A percentile compares a stretch with the other conserved stretches of the same genome.
These are phyloP conservation scores for Spheniscus mendiculus DNA, from an alignment of 2,113 vertebrate genomes.

Conservation along the genomic window DNA sequence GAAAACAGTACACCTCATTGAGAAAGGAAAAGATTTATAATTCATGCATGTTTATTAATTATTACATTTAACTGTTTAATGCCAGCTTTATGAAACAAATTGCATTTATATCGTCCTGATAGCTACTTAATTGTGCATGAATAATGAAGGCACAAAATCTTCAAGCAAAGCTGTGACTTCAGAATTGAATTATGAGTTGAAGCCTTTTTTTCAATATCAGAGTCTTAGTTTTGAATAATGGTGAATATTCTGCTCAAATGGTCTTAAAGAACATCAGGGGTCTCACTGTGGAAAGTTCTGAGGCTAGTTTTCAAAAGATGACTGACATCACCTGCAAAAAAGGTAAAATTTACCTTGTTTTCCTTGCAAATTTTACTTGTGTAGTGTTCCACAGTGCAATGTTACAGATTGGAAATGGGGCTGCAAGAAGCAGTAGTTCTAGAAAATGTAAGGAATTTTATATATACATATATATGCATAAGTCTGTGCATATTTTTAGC, in stretches of 20 bases:
- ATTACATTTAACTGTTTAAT: conserved; percentile 5
- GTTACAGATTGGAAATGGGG: neutral
- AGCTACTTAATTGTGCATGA: neutral
- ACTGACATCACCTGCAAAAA: neutral
- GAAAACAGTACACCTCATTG: neutral
- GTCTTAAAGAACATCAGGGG: neutral
- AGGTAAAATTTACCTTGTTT: neutral
- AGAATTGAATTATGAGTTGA: neutral
- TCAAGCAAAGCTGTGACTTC: neutral
- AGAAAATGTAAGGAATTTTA: neutral
- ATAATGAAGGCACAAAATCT: neutral
- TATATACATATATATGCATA: too few relatives aligned
- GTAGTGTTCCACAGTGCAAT: accelerated
- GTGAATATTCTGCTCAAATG: neutral
- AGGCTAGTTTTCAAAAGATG: neutral
- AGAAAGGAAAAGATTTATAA: neutral
- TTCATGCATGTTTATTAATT: neutral
- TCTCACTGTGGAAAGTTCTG: neutral
- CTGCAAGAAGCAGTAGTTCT: neutral
- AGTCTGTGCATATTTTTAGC: neutral
- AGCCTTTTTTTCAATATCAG: neutral
- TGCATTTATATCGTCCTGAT: neutral
- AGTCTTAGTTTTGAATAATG: neutral
- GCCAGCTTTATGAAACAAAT: conserved; percentile 5
- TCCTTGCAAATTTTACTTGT: neutral